Evolutionary conservation across 2,888 invertebrate species (phyloP), one percentile per base, ranked within the genome.

Genomic region (Uropetala carovei): DNA sequence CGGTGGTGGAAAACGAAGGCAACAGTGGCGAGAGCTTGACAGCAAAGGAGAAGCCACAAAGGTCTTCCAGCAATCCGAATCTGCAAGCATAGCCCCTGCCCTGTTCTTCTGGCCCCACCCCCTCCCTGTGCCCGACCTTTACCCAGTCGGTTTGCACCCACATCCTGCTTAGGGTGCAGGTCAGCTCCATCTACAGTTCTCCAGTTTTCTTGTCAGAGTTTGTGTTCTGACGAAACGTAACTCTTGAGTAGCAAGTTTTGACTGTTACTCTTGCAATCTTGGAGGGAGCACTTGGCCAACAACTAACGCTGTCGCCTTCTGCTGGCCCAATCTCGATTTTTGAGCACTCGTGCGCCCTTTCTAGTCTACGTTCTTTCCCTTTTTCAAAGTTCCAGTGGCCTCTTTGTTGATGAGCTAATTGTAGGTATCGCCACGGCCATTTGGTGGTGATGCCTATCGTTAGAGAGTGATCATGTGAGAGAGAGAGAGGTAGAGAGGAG

Each of bases 341-440:
- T 89, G 89, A 89, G 89, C 89, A 89, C 89, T 89, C n/a, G 89
- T 89, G 89, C 89, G 64, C 89, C 89, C 89, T 89, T 89, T 89
- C 89, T 89, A 89, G 89, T 89, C 89, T 89, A 89, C 89, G 64
- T 89, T 89, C 89, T 89, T 89, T 89, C 89, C 89, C 89, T 68
- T 89, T 89, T 89, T 68, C 60, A 64, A 89, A 89, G 89, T 89
- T 89, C 89, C 89, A 89, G 89, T 89, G 89, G 89, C 89, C 89
- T 89, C 89, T 89, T 75, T 89, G 89, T 89, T 64, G 89, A 89
- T 58, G 27, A 83, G 89, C 89, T 89, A 64, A 75, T 27, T 64
- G 64, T 43, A 64, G 89, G 64, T 64, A 30, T 84, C 14, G n/a
- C 89, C 64, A 43, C 18, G 30, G 16, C 30, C 22, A 43, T n/a